These are phyloP conservation scores for Amyelois transitella DNA, from an alignment of 1,140 invertebrate genomes.

Conservation along the genomic window DNA sequence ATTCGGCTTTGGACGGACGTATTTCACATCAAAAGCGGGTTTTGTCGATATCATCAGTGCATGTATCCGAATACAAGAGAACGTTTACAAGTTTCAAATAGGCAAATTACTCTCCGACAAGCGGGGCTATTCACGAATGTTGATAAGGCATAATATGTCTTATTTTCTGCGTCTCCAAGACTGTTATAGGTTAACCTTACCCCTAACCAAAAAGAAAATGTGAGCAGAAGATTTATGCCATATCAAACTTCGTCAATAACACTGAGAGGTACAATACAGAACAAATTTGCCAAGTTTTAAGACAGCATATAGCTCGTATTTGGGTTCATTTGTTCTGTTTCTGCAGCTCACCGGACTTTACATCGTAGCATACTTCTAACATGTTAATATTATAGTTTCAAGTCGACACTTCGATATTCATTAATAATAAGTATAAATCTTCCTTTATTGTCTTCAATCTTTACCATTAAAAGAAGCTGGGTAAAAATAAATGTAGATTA, in stretches of 20 bases:
- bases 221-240: too few species aligned
- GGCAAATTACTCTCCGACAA: neutral
- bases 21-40: constrained; percentile 6
- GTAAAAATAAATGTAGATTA: constrained; percentile 2
- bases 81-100: neutral
- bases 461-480: constrained; percentile 60
- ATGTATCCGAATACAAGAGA: constrained; percentile 8
- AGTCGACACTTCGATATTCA: constrained; percentile 55
- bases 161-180: constrained; percentile 6
- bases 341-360: too few species aligned
- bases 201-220: too few species aligned
- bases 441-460: constrained; percentile 72
- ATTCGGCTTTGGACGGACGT: constrained; percentile 19
- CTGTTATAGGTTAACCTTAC: too few species aligned
- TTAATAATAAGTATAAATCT: constrained; percentile 70
- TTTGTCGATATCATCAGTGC: neutral
- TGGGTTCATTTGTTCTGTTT: too few species aligned
- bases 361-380: constrained; percentile 25
- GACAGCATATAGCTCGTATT: too few species aligned
- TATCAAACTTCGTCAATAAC: too few species aligned
- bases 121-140: too few species aligned
- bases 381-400: constrained; percentile 58
- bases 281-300: too few species aligned
- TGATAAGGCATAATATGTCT: too few species aligned
- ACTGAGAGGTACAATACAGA: too few species aligned